Evolutionary conservation across 2,888 invertebrate genomes (phyloP), one percentile per base, ranked within the genome.

Genomic region (Acanthosoma haemorrhoidale): DNA sequence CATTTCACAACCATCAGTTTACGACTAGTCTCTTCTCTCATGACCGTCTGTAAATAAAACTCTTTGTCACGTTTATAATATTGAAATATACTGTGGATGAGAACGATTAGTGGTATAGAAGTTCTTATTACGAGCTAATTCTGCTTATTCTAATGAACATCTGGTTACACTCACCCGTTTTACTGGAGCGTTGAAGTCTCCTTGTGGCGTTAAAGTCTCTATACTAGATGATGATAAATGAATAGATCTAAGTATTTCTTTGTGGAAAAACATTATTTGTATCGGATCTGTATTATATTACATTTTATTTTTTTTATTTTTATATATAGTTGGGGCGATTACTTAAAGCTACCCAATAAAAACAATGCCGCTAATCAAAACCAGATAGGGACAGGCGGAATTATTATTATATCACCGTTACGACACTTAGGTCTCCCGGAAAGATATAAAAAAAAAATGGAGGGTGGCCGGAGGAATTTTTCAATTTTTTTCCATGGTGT

Each of bases 401-500:
- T 41, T 39, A 64, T 41, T 41, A 38, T 64, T 64, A 16, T 15
- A 41, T 64, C 64, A 64, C 64, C 64, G 64, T 41, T 64, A 64
- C 41, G 64, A 41, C 64, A 64, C 64, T 39, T 64, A 64, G 39
- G 16, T 29, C 64, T 39, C 25, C 9, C 16, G 16, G 32, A 32
- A 32, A 32, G 59, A 32, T 16, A 51, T 39, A 31, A 41, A 32
- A 21, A 38, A 38, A 38, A 21, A 36, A 36, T 32, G 21, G 39
- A 39, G 41, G 64, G 64, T 29, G 41, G 39, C 29, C 64, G 29
- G 64, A 64, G 64, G 64, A 64, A 64, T 64, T 64, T 64, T 64
- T 64, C 64, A 64, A 64, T 64, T 64, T 64, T 64, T 64, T 64
- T 64, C 64, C 64, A 64, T 29, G 39, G 64, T 64, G 64, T 64